A percentile compares a stretch with the other conserved stretches of the same genome.
Evolutionary conservation across 2,797 vertebrate genomes (phyloP).

Genomic region (Microchirus variegatus): DNA sequence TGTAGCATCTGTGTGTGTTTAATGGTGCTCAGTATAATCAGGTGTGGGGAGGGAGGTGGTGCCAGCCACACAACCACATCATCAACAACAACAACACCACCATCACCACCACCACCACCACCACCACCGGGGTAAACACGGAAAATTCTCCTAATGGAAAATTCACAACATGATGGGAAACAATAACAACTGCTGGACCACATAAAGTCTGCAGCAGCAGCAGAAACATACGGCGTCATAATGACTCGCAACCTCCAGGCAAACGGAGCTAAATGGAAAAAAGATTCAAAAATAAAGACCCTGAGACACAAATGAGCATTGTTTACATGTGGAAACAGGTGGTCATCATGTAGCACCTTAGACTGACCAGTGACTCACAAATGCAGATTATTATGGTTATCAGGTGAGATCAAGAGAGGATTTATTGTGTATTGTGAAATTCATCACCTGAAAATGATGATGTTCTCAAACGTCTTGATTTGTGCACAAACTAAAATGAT

Average conservation of each 20-base stretch:
- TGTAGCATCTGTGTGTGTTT: constrained; percentile 69
- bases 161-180: constrained; percentile 48
- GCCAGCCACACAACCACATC: constrained; percentile 47
- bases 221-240: constrained; percentile 12
- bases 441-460: too few species aligned
- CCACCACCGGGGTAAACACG: constrained; percentile 50
- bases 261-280: constrained; percentile 32
- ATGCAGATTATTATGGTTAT: too few species aligned
- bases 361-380: too few species aligned
- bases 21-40: constrained; percentile 56
- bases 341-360: too few species aligned
- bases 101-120: constrained; percentile 57
- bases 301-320: too few species aligned
- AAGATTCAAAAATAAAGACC: neutral
- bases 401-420: too few species aligned
- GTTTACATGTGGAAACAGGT: neutral
- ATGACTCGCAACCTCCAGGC: constrained; percentile 24
- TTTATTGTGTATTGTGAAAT: too few species aligned
- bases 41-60: constrained; percentile 49
- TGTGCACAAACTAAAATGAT: too few species aligned
- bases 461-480: too few species aligned
- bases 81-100: constrained; percentile 52
- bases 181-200: constrained; percentile 26
- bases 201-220: constrained; percentile 17
- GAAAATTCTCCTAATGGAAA: constrained; percentile 79